Evolutionary conservation across 2,888 invertebrate genomes (phyloP).

Genomic region (Danaus chrysippus): DNA sequence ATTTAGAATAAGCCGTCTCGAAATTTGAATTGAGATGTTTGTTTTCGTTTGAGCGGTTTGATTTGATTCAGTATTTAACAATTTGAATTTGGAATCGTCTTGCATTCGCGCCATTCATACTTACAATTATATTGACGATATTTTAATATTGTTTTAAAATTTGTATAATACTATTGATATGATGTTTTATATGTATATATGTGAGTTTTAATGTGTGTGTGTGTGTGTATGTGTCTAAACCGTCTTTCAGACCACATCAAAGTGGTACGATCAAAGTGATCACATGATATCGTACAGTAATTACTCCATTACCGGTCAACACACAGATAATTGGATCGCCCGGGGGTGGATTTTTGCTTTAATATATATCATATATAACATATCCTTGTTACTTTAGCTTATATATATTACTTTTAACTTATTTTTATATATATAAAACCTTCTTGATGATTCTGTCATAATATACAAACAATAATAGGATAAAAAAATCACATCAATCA

Average conservation of each 20-base stretch:
- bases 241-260: slow-evolving; percentile 30
- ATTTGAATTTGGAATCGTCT: slow-evolving; percentile 39
- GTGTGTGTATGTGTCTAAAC: background rate
- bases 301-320: slow-evolving; percentile 44
- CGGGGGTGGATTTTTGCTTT: slow-evolving; percentile 15
- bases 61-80: slow-evolving; percentile 49
- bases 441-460: too few species aligned
- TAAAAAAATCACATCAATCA: too few species aligned
- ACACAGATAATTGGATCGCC: slow-evolving; percentile 37
- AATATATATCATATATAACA: background rate
- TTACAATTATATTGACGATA: background rate
- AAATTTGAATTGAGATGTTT: slow-evolving; percentile 69
- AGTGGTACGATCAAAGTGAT: slow-evolving; percentile 27
- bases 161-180: too few species aligned
- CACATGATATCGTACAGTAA: slow-evolving; percentile 28
- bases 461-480: too few species aligned
- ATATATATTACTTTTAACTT: background rate
- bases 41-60: slow-evolving; percentile 61
- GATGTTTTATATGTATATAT: too few species aligned
- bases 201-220: too few species aligned
- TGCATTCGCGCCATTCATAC: background rate
- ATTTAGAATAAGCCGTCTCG: slow-evolving; percentile 66
- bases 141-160: too few species aligned
- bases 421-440: too few species aligned
- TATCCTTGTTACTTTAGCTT: background rate